Evolutionary conservation across 2,888 invertebrate genomes (phyloP).

Genomic region (Vesta saturnalis): DNA sequence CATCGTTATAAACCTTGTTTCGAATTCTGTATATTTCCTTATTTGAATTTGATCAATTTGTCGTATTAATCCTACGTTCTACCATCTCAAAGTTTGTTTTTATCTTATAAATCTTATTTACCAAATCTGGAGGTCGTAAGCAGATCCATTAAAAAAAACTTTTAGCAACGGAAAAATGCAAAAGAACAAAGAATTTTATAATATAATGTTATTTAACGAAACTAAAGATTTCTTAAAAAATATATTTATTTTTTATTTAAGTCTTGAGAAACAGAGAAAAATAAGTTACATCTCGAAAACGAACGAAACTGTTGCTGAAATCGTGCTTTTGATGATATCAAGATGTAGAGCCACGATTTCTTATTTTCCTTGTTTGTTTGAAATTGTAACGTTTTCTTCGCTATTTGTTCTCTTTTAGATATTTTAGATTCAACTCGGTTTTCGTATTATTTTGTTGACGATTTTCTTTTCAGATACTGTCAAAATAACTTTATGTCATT

Average conservation of each 20-base stretch:
- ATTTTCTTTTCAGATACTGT: constrained; percentile 4
- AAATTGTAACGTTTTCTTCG: constrained; percentile 6
- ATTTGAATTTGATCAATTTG: too few relatives aligned
- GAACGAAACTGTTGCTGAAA: constrained; percentile 24
- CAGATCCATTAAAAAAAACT: background rate
- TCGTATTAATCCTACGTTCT: too few relatives aligned
- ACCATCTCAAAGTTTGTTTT: too few relatives aligned
- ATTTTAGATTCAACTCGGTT: background rate
- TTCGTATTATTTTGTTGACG: background rate
- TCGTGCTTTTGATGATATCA: constrained; percentile 28
- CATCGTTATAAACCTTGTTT: too few relatives aligned
- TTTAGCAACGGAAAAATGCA: background rate
- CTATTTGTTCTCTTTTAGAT: constrained; percentile 15
- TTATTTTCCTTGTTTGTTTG: constrained; percentile 9
- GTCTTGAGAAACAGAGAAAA: constrained; percentile 9
- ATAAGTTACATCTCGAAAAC: constrained; percentile 16
- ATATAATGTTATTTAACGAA: background rate
- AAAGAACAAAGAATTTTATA: background rate
- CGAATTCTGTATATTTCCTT: too few relatives aligned
- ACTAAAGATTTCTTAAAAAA: background rate
- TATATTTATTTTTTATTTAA: background rate
- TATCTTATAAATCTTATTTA: background rate
- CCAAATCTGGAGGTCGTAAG: background rate
- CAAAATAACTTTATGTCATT: background rate
- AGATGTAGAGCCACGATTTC: constrained; percentile 15